These are phyloP conservation scores for Rotaria magnacalcarata DNA, from an alignment of 2,888 invertebrate genomes.

Conservation along the genomic window DNA sequence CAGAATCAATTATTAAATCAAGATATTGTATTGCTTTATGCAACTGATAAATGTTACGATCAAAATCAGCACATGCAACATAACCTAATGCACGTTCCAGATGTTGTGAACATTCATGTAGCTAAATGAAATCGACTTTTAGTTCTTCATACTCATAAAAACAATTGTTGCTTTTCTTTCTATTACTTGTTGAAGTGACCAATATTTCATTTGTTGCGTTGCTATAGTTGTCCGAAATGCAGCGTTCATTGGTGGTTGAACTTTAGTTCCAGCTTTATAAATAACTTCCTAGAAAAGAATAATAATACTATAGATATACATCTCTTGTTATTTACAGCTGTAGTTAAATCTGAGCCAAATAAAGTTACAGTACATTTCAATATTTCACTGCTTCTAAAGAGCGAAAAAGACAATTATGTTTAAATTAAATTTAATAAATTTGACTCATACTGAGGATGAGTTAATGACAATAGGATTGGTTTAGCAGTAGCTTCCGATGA, in stretches of 20 bases:
- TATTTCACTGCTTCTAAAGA: background rate
- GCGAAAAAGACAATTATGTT: background rate
- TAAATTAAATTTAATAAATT: background rate
- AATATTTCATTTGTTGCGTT: slow-evolving; percentile 21
- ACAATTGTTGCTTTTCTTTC: background rate
- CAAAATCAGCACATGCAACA: background rate
- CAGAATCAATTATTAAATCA: background rate
- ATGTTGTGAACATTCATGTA: slow-evolving; percentile 17
- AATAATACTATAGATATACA: background rate
- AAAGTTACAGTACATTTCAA: background rate
- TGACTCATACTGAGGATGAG: background rate
- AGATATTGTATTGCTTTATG: background rate
- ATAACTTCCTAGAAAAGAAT: background rate
- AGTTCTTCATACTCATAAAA: background rate
- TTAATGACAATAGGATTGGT: background rate
- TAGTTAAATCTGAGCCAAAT: background rate
- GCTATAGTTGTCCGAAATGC: slow-evolving; percentile 7
- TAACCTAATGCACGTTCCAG: background rate
- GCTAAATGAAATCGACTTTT: background rate
- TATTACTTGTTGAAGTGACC: slow-evolving; percentile 10
- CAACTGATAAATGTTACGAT: background rate
- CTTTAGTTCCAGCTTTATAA: slow-evolving; percentile 15
- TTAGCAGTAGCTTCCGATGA: background rate
- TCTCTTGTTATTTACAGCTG: background rate
- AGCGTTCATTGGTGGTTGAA: background rate